Evolutionary conservation across 2,113 vertebrate species (phyloP), one percentile per base, ranked within the genome.

Genomic region (Microtus pennsylvanicus): DNA sequence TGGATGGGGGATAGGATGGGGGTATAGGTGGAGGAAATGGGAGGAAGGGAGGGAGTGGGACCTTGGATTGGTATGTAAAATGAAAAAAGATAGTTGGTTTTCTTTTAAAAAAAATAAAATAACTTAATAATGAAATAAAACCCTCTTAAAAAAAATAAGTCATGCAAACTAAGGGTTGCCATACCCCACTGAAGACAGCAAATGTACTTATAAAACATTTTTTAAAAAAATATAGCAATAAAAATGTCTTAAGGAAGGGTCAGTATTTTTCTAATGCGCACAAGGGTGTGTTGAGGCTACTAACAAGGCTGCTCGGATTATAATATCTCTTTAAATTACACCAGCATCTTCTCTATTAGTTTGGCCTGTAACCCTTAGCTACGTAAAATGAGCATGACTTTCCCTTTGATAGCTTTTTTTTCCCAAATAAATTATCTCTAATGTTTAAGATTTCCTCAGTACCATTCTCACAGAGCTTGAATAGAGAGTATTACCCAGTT

Each of bases 191-290:
- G 42, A 35, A 85, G 26, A 91, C 2, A 89, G 16, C 21, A 88
- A 61, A 87, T 17, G 80, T 81, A 35, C 58, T 91, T 88, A 50
- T 65, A 90, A 94, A 89, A 38, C 4, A 70, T 30, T 69, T 52
- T 45, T 76, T 94, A 70, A 50, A 28, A 78, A n/a, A n/a, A 28
- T 75, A 63, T 6, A 0, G 52, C 42, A 72, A 9, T 22, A 69
- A 76, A n/a, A 83, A 52, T 55, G 10, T 69, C 50, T 94, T 47
- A 28, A 70, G 26, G 19, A 80, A 83, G 28, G 5, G 22, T 0
- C 16, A 77, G 30, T 16, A 89, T 94, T 93, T 76, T 85, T 33
- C 38, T 92, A 93, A 83, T 89, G 86, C 78, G 19, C 38, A 90
- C 78, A 74, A 58, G 22, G 26, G n/a, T 89, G 9, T 10, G 47